Evolutionary conservation across 2,888 invertebrate species (phyloP), one percentile per base, ranked within the genome.

Genomic region (Yponomeuta sedellus): DNA sequence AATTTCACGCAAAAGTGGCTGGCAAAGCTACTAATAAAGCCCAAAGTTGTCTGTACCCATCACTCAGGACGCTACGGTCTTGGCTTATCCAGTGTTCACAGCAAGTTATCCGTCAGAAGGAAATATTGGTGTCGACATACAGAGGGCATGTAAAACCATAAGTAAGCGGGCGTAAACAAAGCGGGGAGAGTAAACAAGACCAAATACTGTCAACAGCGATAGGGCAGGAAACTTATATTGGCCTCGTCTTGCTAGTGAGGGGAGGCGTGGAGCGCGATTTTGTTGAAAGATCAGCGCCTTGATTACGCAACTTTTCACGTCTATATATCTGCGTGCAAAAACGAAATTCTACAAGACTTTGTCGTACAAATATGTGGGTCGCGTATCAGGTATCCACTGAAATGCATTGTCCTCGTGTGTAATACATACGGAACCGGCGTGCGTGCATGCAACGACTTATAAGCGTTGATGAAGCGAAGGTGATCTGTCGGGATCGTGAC

Each of bases 191-290:
- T 68, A 70, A 71, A 70, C 71, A 71, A 69, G 58, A 61, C 44
- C 68, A 69, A 69, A 67, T 66, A 64, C 52, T 65, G 57, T 62
- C 39, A 61, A 66, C 66, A 59, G 58, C 77, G 79, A 80, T 78
- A 77, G 73, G 75, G 71, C 73, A 74, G 72, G 68, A 73, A 81
- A 81, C 80, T 80, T 81, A 80, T 78, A 82, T 81, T 78, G 78
- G 77, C 74, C 16, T 44, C 44, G 44, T 52, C 44, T 77, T 61
- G 65, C 19, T 65, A 40, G 61, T 22, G 44, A 20, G 39, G 61
- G 66, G 39, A 40, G 39, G n/a, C 8, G 0, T 34, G 25, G 65
- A 19, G 39, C 28, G 19, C 1, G 44, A 16, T 16, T 52, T 16
- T 52, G 44, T 52, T 2, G 16, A 16, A 16, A 16, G 12, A 52